Evolutionary conservation across 2,888 invertebrate species (phyloP), one percentile per base, ranked within the genome.

Genomic region (Netelia inedita): DNA sequence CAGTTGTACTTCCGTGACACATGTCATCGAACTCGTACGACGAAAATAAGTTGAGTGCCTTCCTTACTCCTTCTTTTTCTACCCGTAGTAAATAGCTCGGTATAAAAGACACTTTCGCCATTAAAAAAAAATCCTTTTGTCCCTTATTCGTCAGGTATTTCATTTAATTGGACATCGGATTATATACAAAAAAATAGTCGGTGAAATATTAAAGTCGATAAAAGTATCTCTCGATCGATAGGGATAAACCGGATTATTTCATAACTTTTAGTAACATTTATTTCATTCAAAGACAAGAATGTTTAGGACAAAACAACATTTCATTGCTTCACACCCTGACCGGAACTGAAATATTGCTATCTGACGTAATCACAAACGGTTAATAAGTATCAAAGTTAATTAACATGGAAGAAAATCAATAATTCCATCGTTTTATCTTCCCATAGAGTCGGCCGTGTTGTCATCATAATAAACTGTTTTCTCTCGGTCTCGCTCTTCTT

Each of bases 1-100:
- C 78, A 28, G 69, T 79, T 65, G 57, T 50, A 74, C 79, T 79
- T 83, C 79, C 83, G 73, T 61, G 73, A 74, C 68, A 63, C 63
- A 46, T 46, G 23, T 6, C 16, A 28, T 9, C 46, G 16, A 46
- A 63, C 57, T 74, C 19, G 73, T 74, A 50, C 59, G 50, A 74
- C 73, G 28, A 43, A 74, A 74, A 74, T 74, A 50, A 61, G 61
- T 16, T 11, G 28, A 63, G 19, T 63, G 63, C 65, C 35, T 35
- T 35, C 35, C 23, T 23, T 23, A 23, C 23, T 23, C 23, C 2
- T 23, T 23, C 23, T 6, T 35, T 35, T 35, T 35, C 35, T 8
- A 35, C 35, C 35, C 5, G 35, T 28, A 53, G 65, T 75, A 65
- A 65, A 75, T 65, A 75, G 41, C 63, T 65, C 74, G 46, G 53